Conservation (phyloP, 1,140 invertebrate species). For the Nephotettix cincticeps region DNA sequence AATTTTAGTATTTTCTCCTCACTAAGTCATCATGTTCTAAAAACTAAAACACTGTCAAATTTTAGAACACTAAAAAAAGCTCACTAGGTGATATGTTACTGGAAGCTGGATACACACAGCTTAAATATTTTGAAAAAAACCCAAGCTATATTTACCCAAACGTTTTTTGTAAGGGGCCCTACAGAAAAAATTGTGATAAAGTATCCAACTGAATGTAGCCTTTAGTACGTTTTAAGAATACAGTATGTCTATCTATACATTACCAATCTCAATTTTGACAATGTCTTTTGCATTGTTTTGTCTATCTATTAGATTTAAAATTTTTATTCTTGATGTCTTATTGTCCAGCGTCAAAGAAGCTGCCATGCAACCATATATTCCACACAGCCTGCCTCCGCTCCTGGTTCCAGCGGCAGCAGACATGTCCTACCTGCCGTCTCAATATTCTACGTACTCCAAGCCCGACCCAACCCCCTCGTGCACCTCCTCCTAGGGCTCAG, state of each 20-base stretch:
- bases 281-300: no score
- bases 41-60: no score
- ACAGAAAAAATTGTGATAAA: no score
- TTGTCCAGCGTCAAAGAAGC: slow-evolving; percentile 88
- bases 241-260: not conserved
- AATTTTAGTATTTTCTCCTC: no score
- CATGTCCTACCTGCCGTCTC: slow-evolving; percentile 97
- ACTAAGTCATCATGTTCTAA: no score
- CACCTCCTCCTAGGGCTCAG: slow-evolving; percentile 41
- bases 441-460: slow-evolving; percentile 84
- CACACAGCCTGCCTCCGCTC: slow-evolving; percentile 97
- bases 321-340: slow-evolving; percentile 25
- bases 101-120: no score
- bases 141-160: no score
- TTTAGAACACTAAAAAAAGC: no score
- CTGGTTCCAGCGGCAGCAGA: slow-evolving; percentile 99
- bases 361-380: slow-evolving; percentile 99
- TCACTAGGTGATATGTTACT: no score
- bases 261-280: not conserved
- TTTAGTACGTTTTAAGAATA: no score
- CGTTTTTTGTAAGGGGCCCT: not conserved
- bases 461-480: slow-evolving; percentile 40
- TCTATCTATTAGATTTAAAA: slow-evolving; percentile 9
- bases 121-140: no score
- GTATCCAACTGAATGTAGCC: no score